A percentile compares a stretch with the other conserved stretches of the same genome.
Evolutionary conservation across 92 coral and sea anemone genomes (phyloP).

Genomic region (Epizoanthus rinbou): DNA sequence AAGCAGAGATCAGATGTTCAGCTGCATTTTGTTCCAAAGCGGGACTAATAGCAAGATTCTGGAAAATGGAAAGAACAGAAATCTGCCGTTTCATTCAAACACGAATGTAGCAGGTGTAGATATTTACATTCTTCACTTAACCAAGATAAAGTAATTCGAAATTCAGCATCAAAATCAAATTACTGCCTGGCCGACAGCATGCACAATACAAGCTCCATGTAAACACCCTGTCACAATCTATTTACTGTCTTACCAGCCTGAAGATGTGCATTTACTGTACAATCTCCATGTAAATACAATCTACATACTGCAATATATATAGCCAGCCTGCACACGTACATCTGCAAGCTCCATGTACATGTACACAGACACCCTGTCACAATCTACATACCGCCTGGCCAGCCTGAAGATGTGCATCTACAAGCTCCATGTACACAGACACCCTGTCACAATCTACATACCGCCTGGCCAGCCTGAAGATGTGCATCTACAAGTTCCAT

Average conservation of each 20-base stretch:
- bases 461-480: constrained; percentile 86
- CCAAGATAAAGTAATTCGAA: too few species aligned
- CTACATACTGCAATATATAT: constrained; percentile 69
- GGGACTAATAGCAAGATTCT: too few species aligned
- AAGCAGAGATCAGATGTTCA: background rate
- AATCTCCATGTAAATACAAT: constrained; percentile 78
- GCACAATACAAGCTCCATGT: too few species aligned
- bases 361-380: constrained; percentile 83
- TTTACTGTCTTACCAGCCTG: constrained; percentile 76
- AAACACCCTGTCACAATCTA: constrained; percentile 74
- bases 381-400: constrained; percentile 66
- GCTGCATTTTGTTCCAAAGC: too few species aligned
- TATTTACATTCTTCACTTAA: too few species aligned
- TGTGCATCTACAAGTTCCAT: constrained; percentile 95
- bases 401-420: constrained; percentile 77
- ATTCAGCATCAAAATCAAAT: too few species aligned
- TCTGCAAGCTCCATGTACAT: constrained; percentile 77
- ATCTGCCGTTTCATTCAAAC: background rate
- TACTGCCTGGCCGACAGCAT: background rate
- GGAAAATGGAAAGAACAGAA: background rate
- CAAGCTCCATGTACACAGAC: constrained; percentile 83
- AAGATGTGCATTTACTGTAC: constrained; percentile 70
- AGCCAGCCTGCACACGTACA: constrained; percentile 78
- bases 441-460: constrained; percentile 77
- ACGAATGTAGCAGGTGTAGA: background rate